Evolutionary conservation across 1,140 invertebrate genomes (phyloP).

Genomic region (Paracyclopina nana): DNA sequence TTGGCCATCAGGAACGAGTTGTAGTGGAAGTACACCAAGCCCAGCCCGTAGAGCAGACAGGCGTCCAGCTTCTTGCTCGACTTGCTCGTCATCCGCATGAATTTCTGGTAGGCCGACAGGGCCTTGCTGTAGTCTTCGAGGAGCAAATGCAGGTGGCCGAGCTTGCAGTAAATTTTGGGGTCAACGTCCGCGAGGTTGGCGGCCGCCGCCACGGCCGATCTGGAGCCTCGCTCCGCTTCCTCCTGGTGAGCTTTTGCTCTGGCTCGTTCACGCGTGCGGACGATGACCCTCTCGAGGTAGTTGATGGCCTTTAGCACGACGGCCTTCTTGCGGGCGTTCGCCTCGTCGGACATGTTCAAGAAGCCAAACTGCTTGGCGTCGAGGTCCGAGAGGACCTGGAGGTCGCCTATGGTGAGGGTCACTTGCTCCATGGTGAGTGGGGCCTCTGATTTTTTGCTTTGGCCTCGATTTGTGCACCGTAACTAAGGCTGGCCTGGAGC

Average conservation of each 20-base stretch:
- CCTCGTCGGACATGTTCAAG: conserved; percentile 43
- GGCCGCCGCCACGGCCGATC: conserved; percentile 23
- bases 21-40: conserved; percentile 84
- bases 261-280: conserved; percentile 46
- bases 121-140: conserved; percentile 79
- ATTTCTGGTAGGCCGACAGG: conserved; percentile 84
- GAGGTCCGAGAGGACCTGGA: conserved; percentile 23
- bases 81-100: conserved; percentile 37
- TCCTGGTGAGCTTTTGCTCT: conserved; percentile 26
- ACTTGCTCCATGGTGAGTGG: no score
- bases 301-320: conserved; percentile 59
- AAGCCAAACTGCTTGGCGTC: conserved; percentile 67
- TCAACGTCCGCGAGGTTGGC: no score
- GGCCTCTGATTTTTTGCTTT: no score
- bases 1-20: conserved; percentile 83
- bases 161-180: conserved; percentile 71
- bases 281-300: conserved; percentile 58
- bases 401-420: not conserved
- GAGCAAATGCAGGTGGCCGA: conserved; percentile 79
- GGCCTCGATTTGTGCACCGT: no score
- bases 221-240: conserved; percentile 7
- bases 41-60: conserved; percentile 80
- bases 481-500: no score
- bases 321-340: conserved; percentile 49
- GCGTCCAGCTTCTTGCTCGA: conserved; percentile 57